phyloP scores from a whole-genome alignment of 2,797 vertebrate genomes.

The Limnodromus scolopaceus region DNA sequence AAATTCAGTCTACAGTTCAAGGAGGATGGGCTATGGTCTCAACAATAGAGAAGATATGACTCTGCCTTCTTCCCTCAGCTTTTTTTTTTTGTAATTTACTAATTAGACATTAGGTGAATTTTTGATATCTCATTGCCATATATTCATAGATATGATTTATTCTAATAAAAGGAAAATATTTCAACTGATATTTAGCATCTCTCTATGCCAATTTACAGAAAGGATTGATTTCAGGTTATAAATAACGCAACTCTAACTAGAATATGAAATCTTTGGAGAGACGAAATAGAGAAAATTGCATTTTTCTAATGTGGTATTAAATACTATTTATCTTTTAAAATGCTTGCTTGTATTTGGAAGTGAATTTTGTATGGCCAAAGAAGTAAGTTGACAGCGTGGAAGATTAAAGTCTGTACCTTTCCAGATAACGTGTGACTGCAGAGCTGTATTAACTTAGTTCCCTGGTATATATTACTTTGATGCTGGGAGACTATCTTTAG shows the following conservation, averaged over 20 bases:
- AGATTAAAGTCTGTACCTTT: not conserved
- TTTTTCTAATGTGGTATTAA: not conserved
- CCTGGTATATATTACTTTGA: not conserved
- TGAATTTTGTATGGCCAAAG: not conserved
- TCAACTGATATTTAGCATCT: not conserved
- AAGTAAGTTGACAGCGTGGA: not conserved
- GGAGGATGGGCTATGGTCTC: not conserved
- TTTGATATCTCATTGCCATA: not conserved
- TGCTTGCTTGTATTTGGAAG: not conserved
- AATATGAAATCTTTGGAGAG: not conserved
- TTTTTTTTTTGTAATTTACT: not conserved
- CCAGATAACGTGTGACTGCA: not conserved
- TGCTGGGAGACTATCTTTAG: not conserved
- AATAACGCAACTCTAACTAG: not conserved
- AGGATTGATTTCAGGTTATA: not conserved
- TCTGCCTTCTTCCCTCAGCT: not conserved
- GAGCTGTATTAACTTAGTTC: not conserved
- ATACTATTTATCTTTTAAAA: not conserved
- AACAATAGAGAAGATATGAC: not conserved
- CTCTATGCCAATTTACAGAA: not conserved
- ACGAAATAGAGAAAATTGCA: not conserved
- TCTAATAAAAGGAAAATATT: not conserved
- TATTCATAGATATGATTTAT: not conserved
- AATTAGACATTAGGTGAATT: not conserved
- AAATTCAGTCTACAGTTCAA: not conserved